Base-by-base conservation (phyloP, 2,888 invertebrate genomes). In the Stictocephala bisonia region DNA sequence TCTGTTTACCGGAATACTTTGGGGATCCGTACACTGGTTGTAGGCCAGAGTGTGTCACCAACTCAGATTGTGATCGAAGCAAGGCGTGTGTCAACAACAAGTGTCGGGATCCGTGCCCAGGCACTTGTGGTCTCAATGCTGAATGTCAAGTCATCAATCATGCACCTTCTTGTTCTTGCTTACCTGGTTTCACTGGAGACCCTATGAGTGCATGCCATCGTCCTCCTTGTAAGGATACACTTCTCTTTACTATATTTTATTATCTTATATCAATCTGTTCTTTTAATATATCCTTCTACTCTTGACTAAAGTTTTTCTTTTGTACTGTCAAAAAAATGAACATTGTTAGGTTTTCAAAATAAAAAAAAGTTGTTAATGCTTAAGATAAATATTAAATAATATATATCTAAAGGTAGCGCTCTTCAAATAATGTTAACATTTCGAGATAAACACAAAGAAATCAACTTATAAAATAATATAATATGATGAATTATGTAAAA, bases 1-100 rank as follows among this genome's bases (percentile, higher is more conserved):
- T 89, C 13, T 96, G 96, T 82, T 84, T 92, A 71, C 89, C 91
- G 11, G 93, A 93, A 82, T 95, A 94, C 83, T 91, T 90, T 79
- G 96, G 96, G 40, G 94, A 96, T 85, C 95, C 96, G 0, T 94
- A 94, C 81, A 89, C 90, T 1, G 92, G 93, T 73, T 95, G 95
- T 82, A 87, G 93, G 78, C 94, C 94, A 2, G 94, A 95, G 85
- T 95, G 95, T 82, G 91, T 94, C 2, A 90, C 90, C 64, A 95
- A 95, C 82, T 90, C 91, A 26, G 95, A 95, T 80, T 95, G 95
- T 80, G 85, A 90, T 31, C 87, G 89, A 76, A 89, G 90, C 78
- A 91, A 88, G 80, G 92, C 95, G 66, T 96, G 96, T 82, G 86
- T 92, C 24, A 93, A 93, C 82, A 93, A 93, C 81, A 94, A 95